phyloP scores from a whole-genome alignment of 2,113 vertebrate species.

The Silurus asotus region DNA sequence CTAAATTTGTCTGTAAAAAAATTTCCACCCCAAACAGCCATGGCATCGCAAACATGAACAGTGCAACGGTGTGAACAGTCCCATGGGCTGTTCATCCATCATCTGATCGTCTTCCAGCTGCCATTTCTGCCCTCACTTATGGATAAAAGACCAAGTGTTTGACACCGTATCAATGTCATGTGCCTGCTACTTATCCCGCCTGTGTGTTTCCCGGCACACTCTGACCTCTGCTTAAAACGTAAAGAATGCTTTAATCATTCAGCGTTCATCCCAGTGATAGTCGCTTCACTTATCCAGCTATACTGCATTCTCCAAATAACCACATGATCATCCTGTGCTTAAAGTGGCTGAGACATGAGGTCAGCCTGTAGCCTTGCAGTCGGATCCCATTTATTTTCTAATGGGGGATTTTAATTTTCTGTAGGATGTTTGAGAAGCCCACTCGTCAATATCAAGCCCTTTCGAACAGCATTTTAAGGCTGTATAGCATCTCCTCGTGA shows the following conservation, averaged over 20 bases:
- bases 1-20: neutral
- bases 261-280: slow-evolving; percentile 10
- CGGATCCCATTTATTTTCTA: neutral
- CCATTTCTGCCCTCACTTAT: slow-evolving; percentile 45
- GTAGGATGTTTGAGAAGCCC: neutral
- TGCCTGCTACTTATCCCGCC: slow-evolving; percentile 55
- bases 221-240: slow-evolving; percentile 44
- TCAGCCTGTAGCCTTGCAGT: neutral
- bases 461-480: neutral
- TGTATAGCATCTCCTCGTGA: neutral
- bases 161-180: slow-evolving; percentile 65
- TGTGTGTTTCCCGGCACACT: slow-evolving; percentile 60
- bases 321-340: slow-evolving; percentile 14
- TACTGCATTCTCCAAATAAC: slow-evolving; percentile 15
- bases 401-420: neutral
- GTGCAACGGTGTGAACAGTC: neutral
- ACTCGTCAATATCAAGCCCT: neutral
- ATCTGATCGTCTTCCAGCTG: slow-evolving; percentile 56
- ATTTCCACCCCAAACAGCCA: neutral
- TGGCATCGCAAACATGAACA: neutral
- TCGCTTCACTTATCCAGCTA: slow-evolving; percentile 17
- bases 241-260: slow-evolving; percentile 70
- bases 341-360: neutral
- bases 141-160: slow-evolving; percentile 62
- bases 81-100: slow-evolving; percentile 48